phyloP scores from a whole-genome alignment of 2,797 vertebrate species.

The Ctenopoma multispine region DNA sequence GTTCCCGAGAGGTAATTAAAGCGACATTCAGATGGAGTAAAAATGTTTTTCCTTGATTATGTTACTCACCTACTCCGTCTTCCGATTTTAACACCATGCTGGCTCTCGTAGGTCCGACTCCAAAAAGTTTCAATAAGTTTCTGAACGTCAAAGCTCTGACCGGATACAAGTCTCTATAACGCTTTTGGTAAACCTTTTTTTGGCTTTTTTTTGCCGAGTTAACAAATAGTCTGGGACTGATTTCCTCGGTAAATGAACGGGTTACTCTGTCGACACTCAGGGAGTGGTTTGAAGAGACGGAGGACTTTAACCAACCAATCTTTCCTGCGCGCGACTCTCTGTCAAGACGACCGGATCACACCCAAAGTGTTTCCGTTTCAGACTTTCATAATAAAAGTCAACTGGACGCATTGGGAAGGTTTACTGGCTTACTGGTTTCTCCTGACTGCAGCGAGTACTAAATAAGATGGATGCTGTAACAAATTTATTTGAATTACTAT shows the following conservation, averaged over 20 bases:
- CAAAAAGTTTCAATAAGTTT: constrained; percentile 41
- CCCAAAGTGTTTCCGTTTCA: background rate
- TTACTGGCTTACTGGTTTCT: background rate
- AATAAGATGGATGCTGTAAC: background rate
- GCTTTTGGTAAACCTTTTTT: background rate
- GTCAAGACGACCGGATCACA: background rate
- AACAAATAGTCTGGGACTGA: background rate
- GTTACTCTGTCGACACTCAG: constrained; percentile 37
- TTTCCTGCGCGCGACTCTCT: constrained; percentile 5
- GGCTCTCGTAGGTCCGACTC: constrained; percentile 32
- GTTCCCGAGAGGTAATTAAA: background rate
- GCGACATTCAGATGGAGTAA: background rate
- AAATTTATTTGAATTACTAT: background rate
- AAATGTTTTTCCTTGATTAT: background rate
- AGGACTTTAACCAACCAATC: constrained; percentile 52
- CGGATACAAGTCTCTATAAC: background rate
- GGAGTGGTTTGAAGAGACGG: constrained; percentile 67
- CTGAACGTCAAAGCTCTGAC: constrained; percentile 29
- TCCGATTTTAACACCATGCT: constrained; percentile 88
- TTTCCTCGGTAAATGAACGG: constrained; percentile 3
- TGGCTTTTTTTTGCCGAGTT: background rate
- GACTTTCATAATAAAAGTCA: constrained; percentile 64
- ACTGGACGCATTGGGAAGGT: background rate
- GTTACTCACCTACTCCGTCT: constrained; percentile 86
- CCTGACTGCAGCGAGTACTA: background rate